Conservation (phyloP, 2,888 invertebrate species). For the Furcula furcula region DNA sequence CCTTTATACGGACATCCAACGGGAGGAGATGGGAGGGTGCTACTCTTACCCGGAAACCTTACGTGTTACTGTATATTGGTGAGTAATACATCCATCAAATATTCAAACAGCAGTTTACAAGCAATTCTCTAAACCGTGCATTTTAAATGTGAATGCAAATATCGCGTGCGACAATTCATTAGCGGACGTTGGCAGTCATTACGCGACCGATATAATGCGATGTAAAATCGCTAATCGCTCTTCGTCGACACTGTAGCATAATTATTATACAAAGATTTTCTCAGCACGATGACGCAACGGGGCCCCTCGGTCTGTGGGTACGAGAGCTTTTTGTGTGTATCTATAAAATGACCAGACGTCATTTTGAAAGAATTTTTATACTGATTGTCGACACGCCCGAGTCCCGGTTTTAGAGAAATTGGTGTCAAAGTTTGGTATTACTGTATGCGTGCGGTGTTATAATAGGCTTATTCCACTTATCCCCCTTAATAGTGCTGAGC, state of each 20-base stretch:
- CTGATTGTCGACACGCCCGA: constrained; percentile 21
- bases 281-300: constrained; percentile 62
- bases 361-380: constrained; percentile 43
- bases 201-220: neutral
- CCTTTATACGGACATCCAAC: no score
- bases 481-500: no score
- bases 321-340: constrained; percentile 32
- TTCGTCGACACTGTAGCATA: constrained; percentile 29
- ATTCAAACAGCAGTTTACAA: neutral
- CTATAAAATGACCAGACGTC: constrained; percentile 49
- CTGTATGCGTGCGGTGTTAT: no score
- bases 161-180: neutral
- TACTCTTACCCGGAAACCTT: no score
- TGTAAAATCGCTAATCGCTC: constrained; percentile 36
- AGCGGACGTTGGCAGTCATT: neutral
- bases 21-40: no score
- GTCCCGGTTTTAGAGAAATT: constrained; percentile 5
- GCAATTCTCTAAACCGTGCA: neutral
- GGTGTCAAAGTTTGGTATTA: no score
- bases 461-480: no score
- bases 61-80: no score
- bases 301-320: constrained; percentile 55
- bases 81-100: no score
- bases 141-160: neutral
- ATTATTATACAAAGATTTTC: constrained; percentile 55